These are phyloP conservation scores for Porites evermanni DNA, from an alignment of 92 coral and sea anemone genomes.

Conservation along the genomic window DNA sequence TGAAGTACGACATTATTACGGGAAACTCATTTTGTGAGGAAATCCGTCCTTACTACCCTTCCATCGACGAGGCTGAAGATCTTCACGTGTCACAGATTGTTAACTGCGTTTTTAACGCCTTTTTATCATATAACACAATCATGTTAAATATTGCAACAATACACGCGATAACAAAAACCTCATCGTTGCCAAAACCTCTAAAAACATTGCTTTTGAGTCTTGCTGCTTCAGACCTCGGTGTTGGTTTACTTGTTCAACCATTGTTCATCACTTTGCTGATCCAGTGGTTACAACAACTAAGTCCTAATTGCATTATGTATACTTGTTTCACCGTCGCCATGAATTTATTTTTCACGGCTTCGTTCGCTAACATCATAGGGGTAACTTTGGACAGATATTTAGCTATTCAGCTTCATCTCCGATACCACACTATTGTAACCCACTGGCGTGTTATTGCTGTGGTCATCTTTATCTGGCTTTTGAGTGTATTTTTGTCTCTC, in stretches of 20 bases:
- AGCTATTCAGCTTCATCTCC: constrained; percentile 17
- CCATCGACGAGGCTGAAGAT: not conserved
- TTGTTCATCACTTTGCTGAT: not conserved
- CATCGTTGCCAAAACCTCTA: too few species aligned
- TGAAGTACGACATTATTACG: not conserved
- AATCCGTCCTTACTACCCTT: not conserved
- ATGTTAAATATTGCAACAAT: not conserved
- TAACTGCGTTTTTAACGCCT: not conserved
- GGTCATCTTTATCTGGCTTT: not conserved
- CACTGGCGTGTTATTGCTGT: not conserved
- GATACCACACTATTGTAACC: not conserved
- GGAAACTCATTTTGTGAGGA: not conserved
- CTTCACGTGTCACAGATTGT: not conserved
- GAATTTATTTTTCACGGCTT: not conserved
- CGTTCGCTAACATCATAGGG: not conserved
- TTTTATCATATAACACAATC: not conserved
- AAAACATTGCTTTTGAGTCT: too few species aligned
- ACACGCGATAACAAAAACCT: too few species aligned
- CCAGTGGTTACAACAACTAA: not conserved
- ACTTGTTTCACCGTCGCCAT: not conserved
- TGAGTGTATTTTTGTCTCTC: not conserved
- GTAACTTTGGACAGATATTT: not conserved
- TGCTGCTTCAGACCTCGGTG: not conserved
- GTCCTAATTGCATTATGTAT: not conserved
- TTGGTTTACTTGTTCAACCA: not conserved